A percentile compares a stretch with the other conserved stretches of the same genome.
Conservation (phyloP, 2,797 vertebrate genomes). For the Helarctos malayanus region DNA sequence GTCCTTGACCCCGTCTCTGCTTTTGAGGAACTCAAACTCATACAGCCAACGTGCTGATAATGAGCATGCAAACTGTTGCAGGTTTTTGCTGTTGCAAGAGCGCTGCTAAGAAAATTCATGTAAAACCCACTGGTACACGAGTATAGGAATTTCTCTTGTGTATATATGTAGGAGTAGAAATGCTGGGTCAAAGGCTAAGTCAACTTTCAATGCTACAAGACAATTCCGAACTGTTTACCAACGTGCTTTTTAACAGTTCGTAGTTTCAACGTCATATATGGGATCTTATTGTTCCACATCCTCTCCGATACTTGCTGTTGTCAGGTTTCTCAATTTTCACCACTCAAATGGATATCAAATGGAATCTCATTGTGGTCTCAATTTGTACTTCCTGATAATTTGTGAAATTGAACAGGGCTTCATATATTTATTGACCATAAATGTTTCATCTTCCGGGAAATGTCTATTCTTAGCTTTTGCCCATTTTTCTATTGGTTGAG, state of each 20-base stretch:
- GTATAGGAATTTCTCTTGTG: not conserved
- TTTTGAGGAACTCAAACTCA: not conserved
- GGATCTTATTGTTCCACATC: not conserved
- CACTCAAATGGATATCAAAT: not conserved
- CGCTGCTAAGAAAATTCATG: not conserved
- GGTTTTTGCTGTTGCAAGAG: not conserved
- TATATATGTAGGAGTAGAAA: not conserved
- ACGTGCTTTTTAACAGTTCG: not conserved
- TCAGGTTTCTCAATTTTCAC: conserved; percentile 31
- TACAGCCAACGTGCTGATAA: not conserved
- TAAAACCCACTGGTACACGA: not conserved
- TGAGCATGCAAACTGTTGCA: not conserved
- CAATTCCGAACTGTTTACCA: not conserved
- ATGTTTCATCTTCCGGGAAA: not conserved
- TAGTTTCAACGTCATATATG: not conserved
- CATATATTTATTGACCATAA: not conserved
- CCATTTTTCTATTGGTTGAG: not conserved
- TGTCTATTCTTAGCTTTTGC: not conserved
- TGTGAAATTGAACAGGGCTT: not conserved
- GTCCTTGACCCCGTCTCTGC: not conserved
- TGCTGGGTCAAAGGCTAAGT: not conserved
- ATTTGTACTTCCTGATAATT: not conserved
- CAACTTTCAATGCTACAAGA: not conserved
- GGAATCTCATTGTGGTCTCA: not conserved
- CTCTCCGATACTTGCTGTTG: not conserved